Evolutionary conservation across 1,140 invertebrate genomes (phyloP).

Genomic region (Tribolium castaneum): DNA sequence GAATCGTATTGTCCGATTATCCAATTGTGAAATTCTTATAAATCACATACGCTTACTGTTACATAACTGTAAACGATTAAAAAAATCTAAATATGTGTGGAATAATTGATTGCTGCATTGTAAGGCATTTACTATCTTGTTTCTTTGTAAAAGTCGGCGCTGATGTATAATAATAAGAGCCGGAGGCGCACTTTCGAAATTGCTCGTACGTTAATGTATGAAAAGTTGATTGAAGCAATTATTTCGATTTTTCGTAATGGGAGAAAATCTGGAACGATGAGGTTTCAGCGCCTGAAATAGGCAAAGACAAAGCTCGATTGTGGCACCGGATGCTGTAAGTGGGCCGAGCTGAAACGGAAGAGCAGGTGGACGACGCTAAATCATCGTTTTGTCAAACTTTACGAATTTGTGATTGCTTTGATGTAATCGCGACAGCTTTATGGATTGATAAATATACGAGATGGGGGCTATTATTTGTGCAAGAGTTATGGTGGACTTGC

Average conservation of each 20-base stretch:
- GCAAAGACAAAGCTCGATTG: conserved; percentile 7
- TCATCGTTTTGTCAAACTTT: conserved; percentile 45
- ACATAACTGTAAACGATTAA: conserved; percentile 23
- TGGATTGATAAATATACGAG: conserved; percentile 8
- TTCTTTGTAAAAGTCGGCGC: conserved; percentile 26
- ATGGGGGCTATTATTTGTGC: background rate
- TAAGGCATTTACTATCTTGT: conserved; percentile 34
- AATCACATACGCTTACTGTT: conserved; percentile 34
- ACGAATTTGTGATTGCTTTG: background rate
- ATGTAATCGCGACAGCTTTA: conserved; percentile 17
- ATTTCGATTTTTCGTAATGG: conserved; percentile 21
- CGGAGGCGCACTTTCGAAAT: conserved; percentile 26
- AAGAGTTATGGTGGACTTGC: background rate
- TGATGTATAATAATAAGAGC: conserved; percentile 34
- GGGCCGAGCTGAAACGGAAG: conserved; percentile 57
- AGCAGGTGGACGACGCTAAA: conserved; percentile 57
- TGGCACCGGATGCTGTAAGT: conserved; percentile 50
- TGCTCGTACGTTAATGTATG: conserved; percentile 18
- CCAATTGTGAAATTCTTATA: conserved; percentile 33
- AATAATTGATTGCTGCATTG: conserved; percentile 35
- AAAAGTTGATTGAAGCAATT: conserved; percentile 28
- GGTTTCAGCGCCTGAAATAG: background rate
- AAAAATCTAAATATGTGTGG: conserved; percentile 33
- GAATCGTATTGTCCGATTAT: conserved; percentile 23
- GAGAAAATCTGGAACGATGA: conserved; percentile 20